These are phyloP conservation scores for Sebastes kiyomatsui DNA, from an alignment of 2,797 vertebrate genomes.

Conservation along the genomic window DNA sequence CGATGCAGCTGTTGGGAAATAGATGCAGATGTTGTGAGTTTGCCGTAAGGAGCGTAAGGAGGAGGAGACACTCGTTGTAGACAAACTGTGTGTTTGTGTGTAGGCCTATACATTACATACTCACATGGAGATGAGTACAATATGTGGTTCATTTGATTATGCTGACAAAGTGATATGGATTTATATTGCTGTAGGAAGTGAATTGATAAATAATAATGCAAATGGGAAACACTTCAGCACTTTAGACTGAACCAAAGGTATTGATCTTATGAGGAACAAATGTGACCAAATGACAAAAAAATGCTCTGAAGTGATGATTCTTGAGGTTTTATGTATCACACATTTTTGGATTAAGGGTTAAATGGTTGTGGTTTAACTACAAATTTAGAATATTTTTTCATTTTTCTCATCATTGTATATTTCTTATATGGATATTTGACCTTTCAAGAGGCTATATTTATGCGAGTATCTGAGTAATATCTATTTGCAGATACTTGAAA, in stretches of 20 bases:
- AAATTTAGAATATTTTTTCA: neutral
- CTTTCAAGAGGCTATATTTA: neutral
- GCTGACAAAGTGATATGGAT: neutral
- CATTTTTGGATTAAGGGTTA: neutral
- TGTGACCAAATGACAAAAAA: neutral
- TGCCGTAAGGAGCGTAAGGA: neutral
- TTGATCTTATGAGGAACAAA: neutral
- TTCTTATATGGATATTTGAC: neutral
- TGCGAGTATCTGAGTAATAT: neutral
- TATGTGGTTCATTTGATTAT: constrained; percentile 2
- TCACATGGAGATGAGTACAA: neutral
- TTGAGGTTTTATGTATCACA: neutral
- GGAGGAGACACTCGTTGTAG: neutral
- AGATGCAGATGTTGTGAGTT: constrained; percentile 28
- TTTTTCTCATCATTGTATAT: neutral
- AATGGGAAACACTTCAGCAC: neutral
- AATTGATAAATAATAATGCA: constrained; percentile 7
- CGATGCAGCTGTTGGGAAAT: constrained; percentile 21
- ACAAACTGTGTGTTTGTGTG: constrained; percentile 5
- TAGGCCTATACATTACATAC: neutral
- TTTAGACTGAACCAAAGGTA: neutral
- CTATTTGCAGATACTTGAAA: neutral
- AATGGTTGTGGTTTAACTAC: neutral
- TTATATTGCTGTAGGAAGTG: neutral
- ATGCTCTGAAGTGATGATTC: neutral